Base-by-base conservation (phyloP, 2,888 invertebrate species). In the Ferdinandea cuprea region DNA sequence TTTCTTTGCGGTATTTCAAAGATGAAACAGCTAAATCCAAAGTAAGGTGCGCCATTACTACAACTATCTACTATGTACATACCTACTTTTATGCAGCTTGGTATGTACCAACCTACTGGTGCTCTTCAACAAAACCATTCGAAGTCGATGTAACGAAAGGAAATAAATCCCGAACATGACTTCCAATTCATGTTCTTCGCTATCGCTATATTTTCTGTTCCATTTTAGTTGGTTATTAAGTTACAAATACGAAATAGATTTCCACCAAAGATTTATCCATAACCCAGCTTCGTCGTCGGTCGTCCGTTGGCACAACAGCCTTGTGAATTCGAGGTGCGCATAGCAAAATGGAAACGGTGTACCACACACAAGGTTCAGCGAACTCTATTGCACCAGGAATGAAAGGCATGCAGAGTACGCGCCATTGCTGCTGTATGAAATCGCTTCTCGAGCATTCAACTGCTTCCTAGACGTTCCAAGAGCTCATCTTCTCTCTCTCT, bases 241-340 rank as follows among this genome's bases (percentile, higher is more conserved):
- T 81, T 81, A 71, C 65, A 71, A 73, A 81, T 65, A 69, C 46
- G 58, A 76, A 76, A 76, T 48, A 76, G 50, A 81, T 81, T 81
- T 71, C 50, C 37, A 72, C 19, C 35, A 54, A 61, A 52, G 72
- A 15, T 40, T n/a, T 35, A 48, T 46, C 46, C 9, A 32, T 15
- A 50, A 15, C 28, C 9, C 15, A 25, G 19, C 44, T 7, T 42
- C 42, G n/a, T 11, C 46, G 19, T n/a, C 17, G 28, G 13, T 37
- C 25, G 54, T 66, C 37, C 40, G 15, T 9, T 25, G 15, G 37
- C 13, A 13, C 42, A 52, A 44, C 44, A 44, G 66, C 66, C 66
- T 66, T 32, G 66, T 54, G 54, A 42, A 21, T 42, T 42, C 52
- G 11, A 17, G 48, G 21, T 11, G 35, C 35, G 11, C 35, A 40